phyloP scores from a whole-genome alignment of 2,113 vertebrate genomes.

The Pogona vitticeps region DNA sequence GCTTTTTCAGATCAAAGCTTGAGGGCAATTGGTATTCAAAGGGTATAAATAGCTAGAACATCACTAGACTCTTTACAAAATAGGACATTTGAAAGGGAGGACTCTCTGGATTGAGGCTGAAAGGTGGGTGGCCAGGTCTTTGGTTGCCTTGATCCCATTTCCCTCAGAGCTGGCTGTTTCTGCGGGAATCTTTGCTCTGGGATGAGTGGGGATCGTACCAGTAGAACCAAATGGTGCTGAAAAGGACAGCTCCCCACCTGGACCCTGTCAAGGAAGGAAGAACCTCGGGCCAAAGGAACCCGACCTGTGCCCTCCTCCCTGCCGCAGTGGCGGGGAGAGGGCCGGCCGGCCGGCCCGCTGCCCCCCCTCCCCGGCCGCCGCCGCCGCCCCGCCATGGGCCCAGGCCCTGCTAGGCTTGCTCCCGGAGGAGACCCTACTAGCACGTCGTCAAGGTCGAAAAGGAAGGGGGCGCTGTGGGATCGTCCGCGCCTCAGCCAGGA shows the following conservation, averaged over 20 bases:
- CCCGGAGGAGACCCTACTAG: neutral
- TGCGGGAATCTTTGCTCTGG: no score
- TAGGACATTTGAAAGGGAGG: no score
- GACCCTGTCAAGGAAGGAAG: neutral
- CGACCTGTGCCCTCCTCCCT: neutral
- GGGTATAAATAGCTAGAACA: no score
- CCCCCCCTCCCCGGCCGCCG: no score
- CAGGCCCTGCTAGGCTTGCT: neutral
- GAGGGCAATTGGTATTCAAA: no score
- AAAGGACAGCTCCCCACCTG: slow-evolving; percentile 73
- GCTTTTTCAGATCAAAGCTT: no score
- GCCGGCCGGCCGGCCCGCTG: no score
- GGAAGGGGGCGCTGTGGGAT: slow-evolving; percentile 35
- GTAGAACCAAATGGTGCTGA: slow-evolving; percentile 73
- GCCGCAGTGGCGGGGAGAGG: no score
- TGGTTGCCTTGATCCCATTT: no score
- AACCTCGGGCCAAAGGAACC: neutral
- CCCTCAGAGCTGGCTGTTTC: no score
- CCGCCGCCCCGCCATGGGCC: no score
- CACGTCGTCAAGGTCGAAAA: neutral
- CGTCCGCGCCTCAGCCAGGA: neutral
- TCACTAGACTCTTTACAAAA: no score
- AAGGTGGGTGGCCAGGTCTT: neutral
- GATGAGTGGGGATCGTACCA: neutral
- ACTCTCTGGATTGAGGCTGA: neutral